A percentile compares a stretch with the other conserved stretches of the same genome.
These are phyloP conservation scores for Platichthys flesus DNA, from an alignment of 2,113 vertebrate species.

Conservation along the genomic window DNA sequence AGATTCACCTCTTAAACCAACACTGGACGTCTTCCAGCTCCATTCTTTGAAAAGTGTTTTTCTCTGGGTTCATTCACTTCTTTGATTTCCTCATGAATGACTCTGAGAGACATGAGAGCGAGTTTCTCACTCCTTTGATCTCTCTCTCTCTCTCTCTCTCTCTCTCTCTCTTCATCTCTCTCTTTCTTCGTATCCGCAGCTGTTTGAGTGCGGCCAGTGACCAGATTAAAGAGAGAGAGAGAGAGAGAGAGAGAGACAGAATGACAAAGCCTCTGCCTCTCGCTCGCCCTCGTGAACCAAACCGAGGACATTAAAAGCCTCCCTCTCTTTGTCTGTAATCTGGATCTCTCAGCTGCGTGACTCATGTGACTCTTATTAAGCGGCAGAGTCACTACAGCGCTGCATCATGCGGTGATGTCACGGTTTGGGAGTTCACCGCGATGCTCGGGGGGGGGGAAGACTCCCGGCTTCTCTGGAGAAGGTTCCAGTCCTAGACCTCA, in stretches of 20 bases:
- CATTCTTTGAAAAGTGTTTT: not conserved
- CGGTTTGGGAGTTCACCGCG: slow-evolving; percentile 28
- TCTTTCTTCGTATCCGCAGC: slow-evolving; percentile 46
- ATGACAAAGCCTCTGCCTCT: slow-evolving; percentile 1
- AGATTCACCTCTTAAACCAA: not conserved
- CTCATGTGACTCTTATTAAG: slow-evolving; percentile 58
- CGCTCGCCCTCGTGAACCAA: slow-evolving; percentile 38
- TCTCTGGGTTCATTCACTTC: slow-evolving; percentile 11
- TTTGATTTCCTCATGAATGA: slow-evolving; percentile 12
- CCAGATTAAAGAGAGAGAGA: slow-evolving; percentile 51
- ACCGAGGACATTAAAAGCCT: slow-evolving; percentile 29
- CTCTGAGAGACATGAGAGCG: slow-evolving; percentile 9
- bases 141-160: slow-evolving; percentile 18
- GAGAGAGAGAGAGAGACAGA: slow-evolving; percentile 33
- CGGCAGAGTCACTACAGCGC: slow-evolving; percentile 20
- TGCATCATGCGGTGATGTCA: slow-evolving; percentile 53
- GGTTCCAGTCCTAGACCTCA: not conserved
- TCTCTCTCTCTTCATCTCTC: slow-evolving; percentile 9
- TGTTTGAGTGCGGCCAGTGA: slow-evolving; percentile 33
- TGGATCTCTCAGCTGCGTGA: slow-evolving; percentile 37
- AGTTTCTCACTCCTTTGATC: slow-evolving; percentile 27
- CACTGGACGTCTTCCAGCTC: not conserved
- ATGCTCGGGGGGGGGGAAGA: slow-evolving; percentile 13
- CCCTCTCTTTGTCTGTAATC: slow-evolving; percentile 44
- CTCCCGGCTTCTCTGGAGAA: not conserved